Percentiles rank a stretch among this genome's conserved stretches.
Conservation (phyloP, 2,113 vertebrate species). For the Nanorana parkeri region DNA sequence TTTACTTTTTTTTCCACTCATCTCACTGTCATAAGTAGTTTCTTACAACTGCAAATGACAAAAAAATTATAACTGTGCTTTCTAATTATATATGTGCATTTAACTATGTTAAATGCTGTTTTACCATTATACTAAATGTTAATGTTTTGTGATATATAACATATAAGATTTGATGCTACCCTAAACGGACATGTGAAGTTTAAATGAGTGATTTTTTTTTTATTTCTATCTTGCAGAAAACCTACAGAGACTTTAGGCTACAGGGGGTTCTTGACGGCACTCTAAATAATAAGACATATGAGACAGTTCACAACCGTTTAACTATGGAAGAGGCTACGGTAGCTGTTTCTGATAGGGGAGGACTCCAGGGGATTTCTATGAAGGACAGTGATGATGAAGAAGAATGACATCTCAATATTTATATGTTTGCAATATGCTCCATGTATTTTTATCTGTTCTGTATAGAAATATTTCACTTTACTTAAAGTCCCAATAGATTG, state of each 20-base stretch:
- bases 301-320: conserved; percentile 88
- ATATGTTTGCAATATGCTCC: not conserved
- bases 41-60: no score
- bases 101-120: no score
- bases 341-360: conserved; percentile 81
- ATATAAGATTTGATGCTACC: no score
- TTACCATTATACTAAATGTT: no score
- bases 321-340: conserved; percentile 89
- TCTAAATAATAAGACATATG: conserved; percentile 90
- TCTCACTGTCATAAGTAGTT: no score
- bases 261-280: conserved; percentile 90
- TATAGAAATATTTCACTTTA: conserved; percentile 17
- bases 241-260: conserved; percentile 91
- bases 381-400: conserved; percentile 96
- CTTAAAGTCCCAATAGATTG: not conserved
- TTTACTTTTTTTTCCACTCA: no score
- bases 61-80: no score
- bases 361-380: conserved; percentile 93
- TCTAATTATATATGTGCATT: no score
- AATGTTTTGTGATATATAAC: no score
- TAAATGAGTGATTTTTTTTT: conserved; percentile 16
- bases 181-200: no score
- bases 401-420: conserved; percentile 67
- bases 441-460: not conserved
- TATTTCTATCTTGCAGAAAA: conserved; percentile 80